Evolutionary conservation across 2,797 vertebrate genomes (phyloP).

Genomic region (Molossus alvarezi): DNA sequence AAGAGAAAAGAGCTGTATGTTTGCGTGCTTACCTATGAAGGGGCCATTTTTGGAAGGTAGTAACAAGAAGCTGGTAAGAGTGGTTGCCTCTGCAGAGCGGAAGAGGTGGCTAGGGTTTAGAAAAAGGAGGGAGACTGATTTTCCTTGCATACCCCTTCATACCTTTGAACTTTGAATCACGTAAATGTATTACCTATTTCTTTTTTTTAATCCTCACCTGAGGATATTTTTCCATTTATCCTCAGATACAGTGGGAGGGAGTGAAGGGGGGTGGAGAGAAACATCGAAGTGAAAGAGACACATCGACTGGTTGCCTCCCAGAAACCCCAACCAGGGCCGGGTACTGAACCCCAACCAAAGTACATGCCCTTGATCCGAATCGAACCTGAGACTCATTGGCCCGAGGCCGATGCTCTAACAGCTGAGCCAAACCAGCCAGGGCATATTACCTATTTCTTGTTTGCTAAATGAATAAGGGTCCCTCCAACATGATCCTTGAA

Average conservation of each 20-base stretch:
- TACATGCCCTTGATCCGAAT: no score
- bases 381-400: no score
- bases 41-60: not conserved
- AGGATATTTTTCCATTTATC: no score
- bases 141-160: not conserved
- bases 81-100: not conserved
- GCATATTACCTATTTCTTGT: not conserved
- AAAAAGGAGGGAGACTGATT: not conserved
- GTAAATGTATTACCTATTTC: not conserved
- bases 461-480: conserved; percentile 17
- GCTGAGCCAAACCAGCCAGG: no score
- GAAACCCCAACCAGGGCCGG: no score
- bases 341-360: no score
- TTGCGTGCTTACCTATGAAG: not conserved
- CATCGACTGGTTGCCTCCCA: no score
- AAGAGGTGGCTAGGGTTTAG: not conserved
- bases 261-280: no score
- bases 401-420: no score
- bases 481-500: conserved; percentile 21
- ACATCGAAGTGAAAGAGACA: no score
- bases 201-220: not conserved
- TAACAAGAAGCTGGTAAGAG: not conserved
- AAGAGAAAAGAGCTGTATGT: not conserved
- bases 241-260: no score
- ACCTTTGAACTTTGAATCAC: conserved; percentile 51